Base-by-base conservation (phyloP, 2,888 invertebrate species). In the Polietes domitor region DNA sequence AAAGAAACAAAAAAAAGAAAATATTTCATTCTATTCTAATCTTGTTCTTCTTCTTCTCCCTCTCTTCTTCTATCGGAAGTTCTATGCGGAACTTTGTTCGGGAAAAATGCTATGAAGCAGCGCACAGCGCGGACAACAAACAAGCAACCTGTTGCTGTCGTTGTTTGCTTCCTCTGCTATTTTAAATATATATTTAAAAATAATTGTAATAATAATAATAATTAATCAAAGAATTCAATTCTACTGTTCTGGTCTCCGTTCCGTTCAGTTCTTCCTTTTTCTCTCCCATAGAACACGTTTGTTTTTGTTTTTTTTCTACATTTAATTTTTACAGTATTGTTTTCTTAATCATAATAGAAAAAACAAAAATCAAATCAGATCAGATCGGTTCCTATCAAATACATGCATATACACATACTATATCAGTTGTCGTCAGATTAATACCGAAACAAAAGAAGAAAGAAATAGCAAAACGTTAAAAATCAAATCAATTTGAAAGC, bases 201-300 rank as follows among this genome's bases (percentile, higher is more conserved):
- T 61, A 61, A 61, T 61, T 61, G 26, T 61, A 61, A 61, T 61
- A 26, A 24, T 58, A 61, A 61, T 61, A 28, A 28, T 58, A 58
- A 61, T 26, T 28, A 61, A 61, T n/a, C 24, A 61, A 55, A 61
- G 61, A 61, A 61, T 61, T 61, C 61, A 61, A 61, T 61, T 61
- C 61, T 61, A 61, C 2, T 47, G 7, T 6, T 32, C 32, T 32
- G n/a, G n/a, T n/a, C n/a, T n/a, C n/a, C n/a, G n/a, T n/a, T n/a
- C n/a, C n/a, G n/a, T n/a, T n/a, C n/a, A n/a, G n/a, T 9, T 37
- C 37, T 37, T 37, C 37, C 37, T 37, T 37, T 37, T 9, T 9
- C 32, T 32, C 7, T 32, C 32, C 3, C 32, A 9, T 37, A 9
- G 37, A 12, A 37, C 37, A 37, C 37, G 12, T 37, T 47, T 47